phyloP scores from a whole-genome alignment of 2,113 vertebrate genomes.

The Electrona antarctica region DNA sequence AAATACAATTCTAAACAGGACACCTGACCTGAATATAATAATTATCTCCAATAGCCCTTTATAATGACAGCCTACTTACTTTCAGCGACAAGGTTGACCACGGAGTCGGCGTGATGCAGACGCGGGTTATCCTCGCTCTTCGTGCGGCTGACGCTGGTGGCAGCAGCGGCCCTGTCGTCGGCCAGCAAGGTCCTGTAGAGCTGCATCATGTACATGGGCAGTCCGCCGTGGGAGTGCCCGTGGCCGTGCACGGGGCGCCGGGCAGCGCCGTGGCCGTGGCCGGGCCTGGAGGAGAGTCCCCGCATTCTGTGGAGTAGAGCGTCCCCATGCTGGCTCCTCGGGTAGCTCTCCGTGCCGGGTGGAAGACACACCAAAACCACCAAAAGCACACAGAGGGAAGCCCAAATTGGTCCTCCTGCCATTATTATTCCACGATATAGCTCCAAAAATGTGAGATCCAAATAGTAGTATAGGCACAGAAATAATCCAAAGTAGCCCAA shows the following conservation, averaged over 20 bases:
- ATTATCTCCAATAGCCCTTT: too few relatives aligned
- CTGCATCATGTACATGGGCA: conserved; percentile 85
- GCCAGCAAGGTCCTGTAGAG: conserved; percentile 78
- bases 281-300: neutral
- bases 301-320: conserved; percentile 27
- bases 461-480: neutral
- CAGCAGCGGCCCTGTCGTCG: conserved; percentile 47
- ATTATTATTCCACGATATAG: conserved; percentile 45
- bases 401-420: conserved; percentile 40
- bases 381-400: conserved; percentile 49
- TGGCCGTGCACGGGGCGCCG: conserved; percentile 15
- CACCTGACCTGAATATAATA: too few relatives aligned
- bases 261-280: conserved; percentile 1
- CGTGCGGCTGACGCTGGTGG: conserved; percentile 8
- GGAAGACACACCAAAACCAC: conserved; percentile 28
- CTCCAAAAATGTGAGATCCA: too few relatives aligned
- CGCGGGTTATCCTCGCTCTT: conserved; percentile 59
- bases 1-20: too few relatives aligned
- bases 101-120: conserved; percentile 77
- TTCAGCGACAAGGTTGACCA: conserved; percentile 83
- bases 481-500: conserved; percentile 17
- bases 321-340: conserved; percentile 23
- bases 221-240: conserved; percentile 27
- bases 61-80: too few relatives aligned
- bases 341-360: conserved; percentile 1